Evolutionary conservation across 2,113 vertebrate genomes (phyloP).

Genomic region (Etia nguti): DNA sequence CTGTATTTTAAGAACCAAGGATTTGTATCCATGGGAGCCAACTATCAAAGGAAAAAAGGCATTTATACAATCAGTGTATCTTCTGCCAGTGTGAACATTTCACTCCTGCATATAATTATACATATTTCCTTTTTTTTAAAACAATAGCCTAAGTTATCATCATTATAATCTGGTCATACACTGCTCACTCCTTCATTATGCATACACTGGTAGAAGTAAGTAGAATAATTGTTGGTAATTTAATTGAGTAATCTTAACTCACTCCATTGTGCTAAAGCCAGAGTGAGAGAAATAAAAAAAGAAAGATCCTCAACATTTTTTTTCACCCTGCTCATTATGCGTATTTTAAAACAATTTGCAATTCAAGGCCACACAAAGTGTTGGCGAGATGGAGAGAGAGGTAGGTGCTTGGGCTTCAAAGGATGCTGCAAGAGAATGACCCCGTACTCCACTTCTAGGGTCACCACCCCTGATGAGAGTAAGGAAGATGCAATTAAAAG

Average conservation of each 20-base stretch:
- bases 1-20: conserved; percentile 29
- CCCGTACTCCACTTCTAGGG: conserved; percentile 67
- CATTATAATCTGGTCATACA: conserved; percentile 56
- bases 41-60: conserved; percentile 33
- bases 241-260: conserved; percentile 89
- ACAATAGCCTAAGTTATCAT: conserved; percentile 48
- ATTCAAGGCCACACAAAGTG: conserved; percentile 84
- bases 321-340: conserved; percentile 87
- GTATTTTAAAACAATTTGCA: conserved; percentile 87
- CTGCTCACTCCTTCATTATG: conserved; percentile 48
- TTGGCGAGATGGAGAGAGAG: conserved; percentile 63
- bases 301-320: conserved; percentile 78
- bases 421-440: conserved; percentile 76
- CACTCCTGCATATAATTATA: conserved; percentile 23
- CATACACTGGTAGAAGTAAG: conserved; percentile 54
- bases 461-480: conserved; percentile 69
- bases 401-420: conserved; percentile 63
- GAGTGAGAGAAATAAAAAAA: conserved; percentile 90
- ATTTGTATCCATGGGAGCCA: conserved; percentile 5
- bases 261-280: conserved; percentile 88
- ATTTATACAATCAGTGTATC: not conserved
- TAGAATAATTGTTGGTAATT: conserved; percentile 85
- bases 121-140: conserved; percentile 9
- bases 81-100: conserved; percentile 37
- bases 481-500: conserved; percentile 73